phyloP scores from a whole-genome alignment of 2,888 invertebrate genomes.

The Petrolisthes manimaculis region DNA sequence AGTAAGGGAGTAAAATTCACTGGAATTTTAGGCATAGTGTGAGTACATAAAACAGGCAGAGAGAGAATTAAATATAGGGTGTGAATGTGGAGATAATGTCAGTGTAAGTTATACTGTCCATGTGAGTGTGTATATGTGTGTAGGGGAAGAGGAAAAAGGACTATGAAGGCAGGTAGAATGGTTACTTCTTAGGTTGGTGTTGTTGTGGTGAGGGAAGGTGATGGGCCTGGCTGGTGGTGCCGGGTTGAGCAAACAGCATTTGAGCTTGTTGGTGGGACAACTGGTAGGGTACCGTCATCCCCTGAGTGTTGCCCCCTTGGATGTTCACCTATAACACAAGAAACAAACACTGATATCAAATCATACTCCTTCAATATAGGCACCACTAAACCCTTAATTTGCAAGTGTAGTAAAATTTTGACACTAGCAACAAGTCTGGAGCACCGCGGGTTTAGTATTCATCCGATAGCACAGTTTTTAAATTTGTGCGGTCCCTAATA shows the following conservation, averaged over 20 bases:
- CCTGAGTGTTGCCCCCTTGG: constrained; percentile 43
- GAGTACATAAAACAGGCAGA: too few relatives aligned
- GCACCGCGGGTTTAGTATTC: too few relatives aligned
- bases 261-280: constrained; percentile 72
- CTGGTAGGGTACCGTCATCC: constrained; percentile 70
- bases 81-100: background rate
- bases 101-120: background rate
- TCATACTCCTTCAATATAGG: too few relatives aligned
- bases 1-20: too few relatives aligned
- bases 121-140: too few relatives aligned
- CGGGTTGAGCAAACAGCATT: constrained; percentile 69
- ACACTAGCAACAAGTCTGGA: too few relatives aligned
- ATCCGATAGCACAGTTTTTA: too few relatives aligned
- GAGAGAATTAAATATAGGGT: background rate
- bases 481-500: too few relatives aligned
- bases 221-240: constrained; percentile 42
- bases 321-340: constrained; percentile 36
- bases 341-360: background rate
- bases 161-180: background rate
- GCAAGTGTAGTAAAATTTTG: too few relatives aligned
- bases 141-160: background rate
- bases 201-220: constrained; percentile 26
- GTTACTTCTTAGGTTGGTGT: constrained; percentile 47
- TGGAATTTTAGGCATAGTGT: too few relatives aligned
- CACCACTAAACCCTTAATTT: too few relatives aligned